Conservation (phyloP, 2,888 invertebrate species). For the Caradrina clavipalpis region DNA sequence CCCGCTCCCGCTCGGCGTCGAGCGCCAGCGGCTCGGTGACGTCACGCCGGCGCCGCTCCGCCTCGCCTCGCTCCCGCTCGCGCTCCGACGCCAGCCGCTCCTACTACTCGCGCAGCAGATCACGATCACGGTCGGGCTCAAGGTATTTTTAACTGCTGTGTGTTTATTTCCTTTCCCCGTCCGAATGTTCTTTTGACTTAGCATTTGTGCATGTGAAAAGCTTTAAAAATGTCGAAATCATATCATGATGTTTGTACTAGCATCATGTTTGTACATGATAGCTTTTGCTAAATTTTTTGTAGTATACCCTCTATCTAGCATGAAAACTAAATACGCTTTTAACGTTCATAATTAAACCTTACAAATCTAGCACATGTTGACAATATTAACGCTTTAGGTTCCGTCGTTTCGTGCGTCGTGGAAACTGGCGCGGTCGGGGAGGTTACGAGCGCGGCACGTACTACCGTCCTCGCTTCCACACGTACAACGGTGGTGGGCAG, state of each 20-base stretch:
- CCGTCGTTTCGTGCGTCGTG: slow-evolving; percentile 87
- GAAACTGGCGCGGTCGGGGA: slow-evolving; percentile 90
- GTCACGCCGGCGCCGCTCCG: slow-evolving; percentile 81
- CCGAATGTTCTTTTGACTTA: neutral
- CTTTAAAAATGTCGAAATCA: slow-evolving; percentile 2
- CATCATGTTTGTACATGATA: neutral
- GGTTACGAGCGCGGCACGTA: slow-evolving; percentile 94
- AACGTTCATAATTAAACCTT: slow-evolving; percentile 5
- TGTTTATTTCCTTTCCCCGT: slow-evolving; percentile 31
- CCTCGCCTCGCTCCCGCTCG: slow-evolving; percentile 90
- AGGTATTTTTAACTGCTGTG: slow-evolving; percentile 73
- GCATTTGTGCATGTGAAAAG: slow-evolving; percentile 10
- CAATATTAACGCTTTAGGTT: slow-evolving; percentile 63
- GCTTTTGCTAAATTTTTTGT: slow-evolving; percentile 1
- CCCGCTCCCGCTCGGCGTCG: slow-evolving; percentile 91
- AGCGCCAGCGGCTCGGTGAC: slow-evolving; percentile 83
- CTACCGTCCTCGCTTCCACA: slow-evolving; percentile 95
- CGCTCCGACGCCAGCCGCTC: slow-evolving; percentile 92
- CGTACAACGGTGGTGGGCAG: slow-evolving; percentile 91
- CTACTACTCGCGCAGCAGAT: slow-evolving; percentile 91
- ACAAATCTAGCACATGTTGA: slow-evolving; percentile 21
- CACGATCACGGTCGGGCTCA: slow-evolving; percentile 91
- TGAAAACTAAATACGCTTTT: slow-evolving; percentile 41
- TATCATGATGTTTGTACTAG: neutral
- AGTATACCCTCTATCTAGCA: slow-evolving; percentile 38